Percentiles rank a stretch among this genome's conserved stretches.
These are phyloP conservation scores for Monarcha castaneiventris DNA, from an alignment of 2,113 vertebrate species.

Conservation along the genomic window DNA sequence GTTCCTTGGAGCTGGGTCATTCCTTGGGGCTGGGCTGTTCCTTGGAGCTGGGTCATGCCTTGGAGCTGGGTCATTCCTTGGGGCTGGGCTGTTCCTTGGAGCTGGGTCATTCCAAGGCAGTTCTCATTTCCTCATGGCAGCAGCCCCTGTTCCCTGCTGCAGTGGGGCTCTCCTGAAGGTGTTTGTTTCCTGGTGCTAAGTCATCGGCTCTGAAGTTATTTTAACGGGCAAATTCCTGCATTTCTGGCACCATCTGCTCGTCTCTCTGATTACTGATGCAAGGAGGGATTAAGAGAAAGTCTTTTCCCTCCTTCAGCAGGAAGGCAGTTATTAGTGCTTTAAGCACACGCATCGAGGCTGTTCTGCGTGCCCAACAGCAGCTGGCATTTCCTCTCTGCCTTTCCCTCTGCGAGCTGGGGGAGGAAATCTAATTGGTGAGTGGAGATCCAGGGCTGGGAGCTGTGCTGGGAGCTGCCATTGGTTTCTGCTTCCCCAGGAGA, in stretches of 20 bases:
- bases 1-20: too few species aligned
- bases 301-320: constrained; percentile 29
- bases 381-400: background rate
- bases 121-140: background rate
- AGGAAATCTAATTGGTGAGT: background rate
- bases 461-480: background rate
- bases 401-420: background rate
- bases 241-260: constrained; percentile 56
- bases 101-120: background rate
- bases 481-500: background rate
- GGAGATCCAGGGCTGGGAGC: background rate
- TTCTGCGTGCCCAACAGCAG: background rate
- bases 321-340: constrained; percentile 43
- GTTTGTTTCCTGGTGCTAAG: background rate
- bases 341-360: background rate
- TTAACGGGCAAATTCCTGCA: constrained; percentile 19
- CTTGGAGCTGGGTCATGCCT: background rate
- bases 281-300: constrained; percentile 38
- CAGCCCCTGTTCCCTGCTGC: background rate
- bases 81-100: background rate
- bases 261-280: constrained; percentile 37
- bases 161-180: background rate
- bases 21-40: too few species aligned
- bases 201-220: background rate
- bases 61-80: background rate